Base-by-base conservation (phyloP, 2,888 invertebrate species). In the Diplolepis rosae region DNA sequence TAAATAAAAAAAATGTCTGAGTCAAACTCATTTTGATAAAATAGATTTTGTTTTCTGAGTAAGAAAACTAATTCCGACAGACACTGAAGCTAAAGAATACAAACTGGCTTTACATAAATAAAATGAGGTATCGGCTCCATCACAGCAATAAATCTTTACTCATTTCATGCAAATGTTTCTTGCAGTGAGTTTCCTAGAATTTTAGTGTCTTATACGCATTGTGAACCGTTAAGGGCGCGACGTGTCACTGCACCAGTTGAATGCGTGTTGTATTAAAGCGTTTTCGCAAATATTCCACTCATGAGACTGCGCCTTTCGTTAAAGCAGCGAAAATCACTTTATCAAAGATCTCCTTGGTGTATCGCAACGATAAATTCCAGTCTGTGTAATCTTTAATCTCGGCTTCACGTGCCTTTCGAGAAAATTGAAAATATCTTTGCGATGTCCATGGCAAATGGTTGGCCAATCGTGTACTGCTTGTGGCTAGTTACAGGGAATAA, bases 351-450 rank as follows among this genome's bases (percentile, higher is more conserved):
- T 56, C 56, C 35, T 22, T 35, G 18, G 22, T 56, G 22, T 56
- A 56, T 56, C 35, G 35, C 2, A 35, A 22, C 22, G 56, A 61
- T 61, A 61, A 61, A 61, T 61, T 61, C 39, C 61, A 27, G 24
- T 5, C 52, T n/a, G 61, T 39, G 39, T 61, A 39, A 61, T 61
- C 61, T 22, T 24, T 61, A 39, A 61, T 61, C 35, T 61, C 24
- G 39, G 13, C 39, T 61, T 39, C 7, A 24, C 39, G 7, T 24
- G 22, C 30, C 61, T 39, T 61, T 22, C 22, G 35, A 35, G 35
- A 35, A 35, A 56, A 56, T 61, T 24, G 15, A 61, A 61, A 61
- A 61, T 61, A 35, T 35, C 56, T 56, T 18, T 35, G 56, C 35
- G 15, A 22, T 45, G 18, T 18, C 18, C 45, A 18, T 56, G 22